Evolutionary conservation across 2,113 vertebrate genomes (phyloP), one percentile per base, ranked within the genome.

Genomic region (Hypanus sabinus): DNA sequence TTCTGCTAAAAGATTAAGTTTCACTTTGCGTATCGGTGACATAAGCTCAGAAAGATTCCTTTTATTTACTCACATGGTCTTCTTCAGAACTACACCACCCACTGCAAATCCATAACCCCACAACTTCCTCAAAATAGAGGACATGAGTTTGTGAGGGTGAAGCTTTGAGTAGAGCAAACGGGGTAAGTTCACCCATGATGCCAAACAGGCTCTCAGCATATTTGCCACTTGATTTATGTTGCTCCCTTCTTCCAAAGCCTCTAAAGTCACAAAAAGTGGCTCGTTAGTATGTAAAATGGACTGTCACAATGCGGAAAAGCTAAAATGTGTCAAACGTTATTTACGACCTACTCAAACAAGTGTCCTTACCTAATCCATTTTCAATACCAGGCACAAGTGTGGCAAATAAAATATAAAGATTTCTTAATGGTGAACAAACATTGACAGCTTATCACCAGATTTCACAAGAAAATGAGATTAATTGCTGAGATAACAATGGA

Each of bases 341-440:
- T 71, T 57, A 12, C 60, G 20, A 30, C 60, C 70, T 20, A 70
- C 22, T 91, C 24, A 60, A 70, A 16, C 33, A 60, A 65, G 14
- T 91, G 18, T 68, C 46, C 33, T n/a, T 91, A 70, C 60, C 60
- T 36, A 8, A 70, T 91, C 24, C 71, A 16, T 93, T 71, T 55
- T 73, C 90, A 55, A 36, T 73, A 16, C 36, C 16, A 27, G 36
- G 70, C 90, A 46, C 36, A 55, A 55, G 9, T 27, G 1, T 30
- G 38, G 33, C 22, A 92, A 55, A 71, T 73, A 90, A 93, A 5
- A 16, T 55, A 27, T 55, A 55, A 73, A 12, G 36, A 68, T 14
- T 93, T 73, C 60, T 55, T 73, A 75, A 93, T 73, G 11, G n/a
- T 91, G n/a, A 20, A 36, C 68, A 68, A 91, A 91, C 18, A 91